A percentile compares a stretch with the other conserved stretches of the same genome.
Evolutionary conservation across 2,113 vertebrate species (phyloP).

Genomic region (Lanius ludovicianus): DNA sequence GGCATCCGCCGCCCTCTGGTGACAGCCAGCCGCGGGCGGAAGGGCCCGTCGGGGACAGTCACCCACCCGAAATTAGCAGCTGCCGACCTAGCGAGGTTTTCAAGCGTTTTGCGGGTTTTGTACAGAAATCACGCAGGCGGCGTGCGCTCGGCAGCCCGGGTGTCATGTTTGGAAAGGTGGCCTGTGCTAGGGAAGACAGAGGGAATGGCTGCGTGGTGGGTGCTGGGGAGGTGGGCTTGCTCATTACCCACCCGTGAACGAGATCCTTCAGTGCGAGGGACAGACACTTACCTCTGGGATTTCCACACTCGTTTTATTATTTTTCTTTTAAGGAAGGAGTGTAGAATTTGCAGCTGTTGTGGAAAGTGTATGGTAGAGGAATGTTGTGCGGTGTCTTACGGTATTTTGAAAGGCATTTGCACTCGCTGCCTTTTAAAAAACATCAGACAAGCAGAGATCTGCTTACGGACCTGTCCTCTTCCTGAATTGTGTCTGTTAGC

Average conservation of each 20-base stretch:
- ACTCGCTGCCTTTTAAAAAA: neutral
- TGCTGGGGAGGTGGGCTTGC: neutral
- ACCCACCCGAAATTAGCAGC: neutral
- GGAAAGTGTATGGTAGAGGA: neutral
- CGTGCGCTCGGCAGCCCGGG: neutral
- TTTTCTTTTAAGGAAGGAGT: neutral
- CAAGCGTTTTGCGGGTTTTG: neutral
- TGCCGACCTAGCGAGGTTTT: neutral
- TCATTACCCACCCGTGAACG: fast-evolving
- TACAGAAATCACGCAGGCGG: neutral
- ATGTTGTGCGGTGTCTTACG: neutral
- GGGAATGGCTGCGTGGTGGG: neutral
- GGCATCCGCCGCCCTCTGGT: slow-evolving; percentile 32
- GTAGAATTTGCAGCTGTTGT: neutral
- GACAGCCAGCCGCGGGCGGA: neutral
- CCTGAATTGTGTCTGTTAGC: neutral
- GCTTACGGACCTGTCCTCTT: neutral
- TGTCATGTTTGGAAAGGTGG: neutral
- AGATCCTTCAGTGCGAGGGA: fast-evolving
- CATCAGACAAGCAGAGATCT: neutral
- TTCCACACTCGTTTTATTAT: neutral
- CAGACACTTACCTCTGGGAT: fast-evolving
- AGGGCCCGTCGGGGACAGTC: neutral
- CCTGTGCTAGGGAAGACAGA: neutral
- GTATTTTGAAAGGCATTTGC: neutral